Percentiles rank a stretch among this genome's conserved stretches.
Conservation (phyloP, 2,888 invertebrate species). For the Drosophila putrida region DNA sequence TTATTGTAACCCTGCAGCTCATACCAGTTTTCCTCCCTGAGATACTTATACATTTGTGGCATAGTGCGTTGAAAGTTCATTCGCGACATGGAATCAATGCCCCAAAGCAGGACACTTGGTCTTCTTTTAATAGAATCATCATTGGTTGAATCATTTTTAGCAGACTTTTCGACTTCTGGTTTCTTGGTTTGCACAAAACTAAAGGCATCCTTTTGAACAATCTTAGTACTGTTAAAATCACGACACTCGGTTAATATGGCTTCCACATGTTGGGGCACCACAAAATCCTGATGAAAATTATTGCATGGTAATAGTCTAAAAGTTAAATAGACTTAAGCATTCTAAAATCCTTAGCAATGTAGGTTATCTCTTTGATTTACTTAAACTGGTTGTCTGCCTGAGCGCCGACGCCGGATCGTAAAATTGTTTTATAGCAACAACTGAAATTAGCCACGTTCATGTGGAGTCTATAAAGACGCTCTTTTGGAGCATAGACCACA, state of each 20-base stretch:
- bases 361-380: constrained; percentile 45
- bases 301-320: constrained; percentile 70
- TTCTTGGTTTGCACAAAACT: constrained; percentile 85
- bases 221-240: constrained; percentile 79
- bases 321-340: background rate
- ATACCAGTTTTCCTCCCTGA: constrained; percentile 89
- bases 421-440: constrained; percentile 82
- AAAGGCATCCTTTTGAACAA: constrained; percentile 86
- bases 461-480: constrained; percentile 66
- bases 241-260: constrained; percentile 77
- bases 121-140: constrained; percentile 7
- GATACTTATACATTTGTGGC: constrained; percentile 89
- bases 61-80: constrained; percentile 91
- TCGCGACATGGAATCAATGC: constrained; percentile 94
- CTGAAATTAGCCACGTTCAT: constrained; percentile 60
- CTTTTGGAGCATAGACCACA: constrained; percentile 61
- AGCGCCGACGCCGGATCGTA: constrained; percentile 70
- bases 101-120: constrained; percentile 91
- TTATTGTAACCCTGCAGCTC: constrained; percentile 91
- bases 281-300: constrained; percentile 67
- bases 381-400: constrained; percentile 72
- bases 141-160: constrained; percentile 37
- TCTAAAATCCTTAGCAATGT: background rate
- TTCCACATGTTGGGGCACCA: constrained; percentile 69
- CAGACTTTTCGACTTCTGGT: background rate